Conservation (phyloP, 2,888 invertebrate species). For the Psylliodes chrysocephalus region DNA sequence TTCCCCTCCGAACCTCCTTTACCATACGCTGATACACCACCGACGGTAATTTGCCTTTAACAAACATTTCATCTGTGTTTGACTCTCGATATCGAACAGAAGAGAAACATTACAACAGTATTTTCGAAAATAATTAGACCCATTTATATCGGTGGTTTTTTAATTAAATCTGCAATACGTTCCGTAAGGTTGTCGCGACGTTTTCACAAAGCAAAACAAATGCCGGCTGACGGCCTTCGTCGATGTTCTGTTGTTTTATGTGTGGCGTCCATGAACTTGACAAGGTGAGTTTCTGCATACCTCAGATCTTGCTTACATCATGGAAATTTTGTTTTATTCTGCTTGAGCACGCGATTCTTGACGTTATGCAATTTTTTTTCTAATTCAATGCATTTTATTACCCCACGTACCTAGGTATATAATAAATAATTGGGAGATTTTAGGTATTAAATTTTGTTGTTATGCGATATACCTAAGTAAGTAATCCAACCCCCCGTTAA, state of each 20-base stretch:
- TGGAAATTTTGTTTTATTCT: slow-evolving; percentile 26
- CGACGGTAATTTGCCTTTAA: slow-evolving; percentile 51
- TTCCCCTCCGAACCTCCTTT: slow-evolving; percentile 38
- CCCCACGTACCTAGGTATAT: too few relatives aligned
- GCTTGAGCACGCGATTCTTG: slow-evolving; percentile 16
- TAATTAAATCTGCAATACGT: slow-evolving; percentile 11
- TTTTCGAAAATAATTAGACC: too few relatives aligned
- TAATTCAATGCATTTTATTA: too few relatives aligned
- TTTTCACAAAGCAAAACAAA: slow-evolving; percentile 13
- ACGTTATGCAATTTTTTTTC: background rate
- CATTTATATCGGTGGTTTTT: too few relatives aligned
- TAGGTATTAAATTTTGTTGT: too few relatives aligned
- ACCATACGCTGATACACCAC: slow-evolving; percentile 20
- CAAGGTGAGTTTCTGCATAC: slow-evolving; percentile 43
- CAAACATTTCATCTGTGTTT: slow-evolving; percentile 48
- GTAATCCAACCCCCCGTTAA: too few relatives aligned
- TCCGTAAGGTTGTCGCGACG: slow-evolving; percentile 20
- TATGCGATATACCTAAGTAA: too few relatives aligned
- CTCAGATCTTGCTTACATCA: slow-evolving; percentile 24
- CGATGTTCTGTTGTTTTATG: slow-evolving; percentile 21
- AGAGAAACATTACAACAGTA: slow-evolving; percentile 9
- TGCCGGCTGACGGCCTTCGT: slow-evolving; percentile 23
- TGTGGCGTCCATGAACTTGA: slow-evolving; percentile 47
- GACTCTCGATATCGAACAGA: slow-evolving; percentile 11
- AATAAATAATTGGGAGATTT: too few relatives aligned